Conservation (phyloP, 2,888 invertebrate species). For the Mythimna impura region DNA sequence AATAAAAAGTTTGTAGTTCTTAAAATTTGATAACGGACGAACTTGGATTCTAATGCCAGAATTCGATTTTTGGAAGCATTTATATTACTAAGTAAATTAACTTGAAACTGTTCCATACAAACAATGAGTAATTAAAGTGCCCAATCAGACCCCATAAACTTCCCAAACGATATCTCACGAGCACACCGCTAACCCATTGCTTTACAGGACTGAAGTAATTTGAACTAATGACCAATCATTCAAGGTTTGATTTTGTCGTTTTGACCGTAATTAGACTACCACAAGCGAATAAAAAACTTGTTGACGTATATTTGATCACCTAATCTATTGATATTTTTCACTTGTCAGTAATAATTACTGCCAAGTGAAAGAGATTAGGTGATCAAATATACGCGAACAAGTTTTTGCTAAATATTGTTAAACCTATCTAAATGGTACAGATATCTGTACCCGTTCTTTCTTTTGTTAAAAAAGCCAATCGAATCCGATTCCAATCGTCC, state of each 20-base stretch:
- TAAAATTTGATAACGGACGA: too few species aligned
- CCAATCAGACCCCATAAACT: neutral
- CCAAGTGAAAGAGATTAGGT: neutral
- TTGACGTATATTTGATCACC: too few species aligned
- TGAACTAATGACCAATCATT: neutral
- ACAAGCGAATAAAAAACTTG: neutral
- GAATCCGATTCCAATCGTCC: slow-evolving; percentile 42
- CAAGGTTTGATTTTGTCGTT: neutral
- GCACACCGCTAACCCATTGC: neutral
- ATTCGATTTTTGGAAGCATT: too few species aligned
- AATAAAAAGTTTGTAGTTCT: too few species aligned
- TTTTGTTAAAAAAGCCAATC: slow-evolving; percentile 22
- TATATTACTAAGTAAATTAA: too few species aligned
- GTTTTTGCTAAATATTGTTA: neutral
- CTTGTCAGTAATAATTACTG: too few species aligned
- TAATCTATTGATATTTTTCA: too few species aligned
- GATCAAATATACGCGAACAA: neutral
- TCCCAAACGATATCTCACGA: neutral
- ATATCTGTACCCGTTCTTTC: neutral
- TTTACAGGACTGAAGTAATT: neutral
- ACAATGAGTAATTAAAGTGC: neutral
- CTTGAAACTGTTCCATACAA: neutral
- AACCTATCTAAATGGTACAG: neutral
- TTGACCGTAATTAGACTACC: neutral
- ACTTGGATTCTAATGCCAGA: too few species aligned